Evolutionary conservation across 2,113 vertebrate genomes (phyloP).

Genomic region (Proteles cristata): DNA sequence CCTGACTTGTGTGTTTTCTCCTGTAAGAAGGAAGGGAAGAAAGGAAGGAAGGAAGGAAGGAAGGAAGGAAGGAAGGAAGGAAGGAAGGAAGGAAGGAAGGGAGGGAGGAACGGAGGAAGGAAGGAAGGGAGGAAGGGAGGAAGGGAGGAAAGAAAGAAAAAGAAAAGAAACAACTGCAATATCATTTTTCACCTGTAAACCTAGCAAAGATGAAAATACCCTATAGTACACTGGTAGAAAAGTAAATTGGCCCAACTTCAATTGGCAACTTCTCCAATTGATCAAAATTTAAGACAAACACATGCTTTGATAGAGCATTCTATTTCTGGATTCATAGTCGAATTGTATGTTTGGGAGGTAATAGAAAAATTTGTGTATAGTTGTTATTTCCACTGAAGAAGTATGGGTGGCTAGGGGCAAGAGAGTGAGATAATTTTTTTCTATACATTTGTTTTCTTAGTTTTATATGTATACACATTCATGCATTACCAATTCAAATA

Average conservation of each 20-base stretch:
- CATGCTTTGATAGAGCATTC: not conserved
- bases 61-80: too few species aligned
- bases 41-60: too few species aligned
- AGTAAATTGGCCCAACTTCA: not conserved
- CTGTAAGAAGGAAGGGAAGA: too few species aligned
- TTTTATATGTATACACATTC: not conserved
- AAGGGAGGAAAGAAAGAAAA: too few species aligned
- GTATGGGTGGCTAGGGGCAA: not conserved
- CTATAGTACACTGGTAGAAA: not conserved
- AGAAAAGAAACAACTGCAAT: not conserved
- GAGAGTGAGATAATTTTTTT: not conserved
- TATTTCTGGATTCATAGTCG: not conserved
- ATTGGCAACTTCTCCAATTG: not conserved
- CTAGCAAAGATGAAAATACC: not conserved
- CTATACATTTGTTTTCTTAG: not conserved
- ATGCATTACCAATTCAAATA: conserved; percentile 19
- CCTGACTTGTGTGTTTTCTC: too few species aligned
- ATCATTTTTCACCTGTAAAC: not conserved
- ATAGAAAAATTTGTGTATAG: not conserved
- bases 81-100: too few species aligned
- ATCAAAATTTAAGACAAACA: not conserved
- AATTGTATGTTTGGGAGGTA: not conserved
- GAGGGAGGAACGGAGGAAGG: too few species aligned
- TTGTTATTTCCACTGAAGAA: not conserved
- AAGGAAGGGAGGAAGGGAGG: too few species aligned